Evolutionary conservation across 2,797 vertebrate genomes (phyloP), one percentile per base, ranked within the genome.

Genomic region (Acestrorhynchus altus): DNA sequence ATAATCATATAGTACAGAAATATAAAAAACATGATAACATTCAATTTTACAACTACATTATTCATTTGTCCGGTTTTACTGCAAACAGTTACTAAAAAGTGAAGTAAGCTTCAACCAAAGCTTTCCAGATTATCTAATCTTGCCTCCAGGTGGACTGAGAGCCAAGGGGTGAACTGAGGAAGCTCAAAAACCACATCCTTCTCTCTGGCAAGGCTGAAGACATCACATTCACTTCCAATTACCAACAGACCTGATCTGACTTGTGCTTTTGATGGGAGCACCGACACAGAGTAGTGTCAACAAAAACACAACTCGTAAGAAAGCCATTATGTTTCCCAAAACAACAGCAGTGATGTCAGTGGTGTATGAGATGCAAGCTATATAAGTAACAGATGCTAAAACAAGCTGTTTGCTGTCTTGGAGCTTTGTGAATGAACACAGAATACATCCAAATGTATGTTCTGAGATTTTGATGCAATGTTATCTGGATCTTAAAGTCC

Each of bases 141-240:
- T 76, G 80, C 77, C 80, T 81, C 8, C 54, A 78, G 84, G 67
- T 77, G 75, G 70, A 79, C 75, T 79, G 60, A 80, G 78, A 74
- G 31, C 31, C 31, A 35, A 35, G 6, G 49, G 64, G 65, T 84
- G 68, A 28, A 66, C 83, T 79, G 66, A 81, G 84, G 77, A 67
- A 85, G 83, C 80, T 63, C 46, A 64, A 73, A 84, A 83, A 77
- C 67, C 61, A 57, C 79, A 86, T 85, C 86, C 78, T 86, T 82
- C 73, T 61, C 8, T 42, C 54, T 57, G 51, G 10, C n/a, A 31
- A 69, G 9, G 5, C 8, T 56, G 66, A 79, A 68, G 28, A 79
- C 35, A 47, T 61, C 12, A 26, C 35, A 68, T 85, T 79, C 78
- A 83, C 74, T 81, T 77, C 68, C 72, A 79, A 80, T 83, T 83